Base-by-base conservation (phyloP, 2,113 vertebrate genomes). In the Clarias batrachus region DNA sequence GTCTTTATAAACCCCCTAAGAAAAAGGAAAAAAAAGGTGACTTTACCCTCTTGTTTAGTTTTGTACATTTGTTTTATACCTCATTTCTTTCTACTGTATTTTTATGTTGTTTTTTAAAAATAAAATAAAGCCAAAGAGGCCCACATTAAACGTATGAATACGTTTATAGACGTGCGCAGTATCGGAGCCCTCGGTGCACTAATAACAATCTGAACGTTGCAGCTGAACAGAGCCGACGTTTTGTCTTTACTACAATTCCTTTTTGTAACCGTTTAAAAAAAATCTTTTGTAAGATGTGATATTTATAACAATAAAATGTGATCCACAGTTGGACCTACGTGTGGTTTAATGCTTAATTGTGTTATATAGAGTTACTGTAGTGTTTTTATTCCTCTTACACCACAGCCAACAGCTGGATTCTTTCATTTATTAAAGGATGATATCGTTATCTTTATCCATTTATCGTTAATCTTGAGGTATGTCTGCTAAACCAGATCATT, bases 11-110 rank as follows among this genome's bases (percentile, higher is more conserved):
- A 82, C 77, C 16, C 27, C 79, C 37, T 54, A 41, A 65, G 6
- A 37, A 37, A 37, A 37, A 37, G 3, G 2, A 27, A 70, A 56
- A 74, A 70, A 74, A 27, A 48, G 41, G 54, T 81, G 82, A 79
- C 65, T 25, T 88, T 91, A 90, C 89, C 74, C 91, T 71, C 91
- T 63, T 90, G 91, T 90, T 90, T 90, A 95, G 94, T 94, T 94
- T 91, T 96, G 90, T 93, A 93, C 94, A 94, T 95, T 93, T 95
- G 94, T 96, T 96, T 96, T 96, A 97, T 99, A 99, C 98, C 98
- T 99, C 97, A 98, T 94, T 91, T 95, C 92, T 96, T 95, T 95
- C 94, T 97, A 96, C 96, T 97, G 96, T 96, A 96, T 93, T 92
- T 90, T 93, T 89, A 77, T 86, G 91, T 97, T 89, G 93, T 93